Evolutionary conservation across 2,113 vertebrate species (phyloP), one percentile per base, ranked within the genome.

Genomic region (Acrocephalus arundinaceus): DNA sequence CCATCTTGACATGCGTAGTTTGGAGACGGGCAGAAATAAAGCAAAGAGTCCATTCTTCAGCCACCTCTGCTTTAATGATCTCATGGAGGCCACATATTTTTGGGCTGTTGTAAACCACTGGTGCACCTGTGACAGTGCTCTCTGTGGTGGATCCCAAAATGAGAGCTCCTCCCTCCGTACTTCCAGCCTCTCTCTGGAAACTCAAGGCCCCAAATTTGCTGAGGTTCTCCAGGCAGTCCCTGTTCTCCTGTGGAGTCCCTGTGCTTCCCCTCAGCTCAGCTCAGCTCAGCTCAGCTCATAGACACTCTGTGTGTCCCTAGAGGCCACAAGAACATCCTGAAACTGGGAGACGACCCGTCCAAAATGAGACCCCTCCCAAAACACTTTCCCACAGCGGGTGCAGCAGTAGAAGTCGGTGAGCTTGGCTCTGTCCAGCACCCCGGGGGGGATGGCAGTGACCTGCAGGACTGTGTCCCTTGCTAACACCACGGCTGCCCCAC

Each of bases 331-430:
- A 68, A 98, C 87, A 11, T 98, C 98, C 39, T 91, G 94, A 87
- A 99, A 99, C 96, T 98, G 98, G 45, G 97, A 94, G 23, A 98
- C 55, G 0, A 98, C 45, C 0, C 94, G 98, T 54, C 97, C 96
- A 19, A 98, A 98, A 94, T 99, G 99, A 19, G 99, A 98, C 15
- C 98, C 99, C 78, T 99, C 98, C 98, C 99, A 99, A 97, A 99
- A 99, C 54, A 99, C 98, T 82, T 99, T 99, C 80, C 99, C 98
- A 3, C 99, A 99, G 80, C 68, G 82, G 10, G 96, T 97, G 96
- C 99, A 99, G 96, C 98, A 98, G 71, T 98, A 99, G 96, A 98
- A 98, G 92, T 98, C 97, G 0, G 37, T 43, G 73, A 97, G 91
- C 1, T 97, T 66, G 0, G 98, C 97, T 76, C 95, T 97, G 52